A percentile compares a stretch with the other conserved stretches of the same genome.
These are phyloP conservation scores for Sycophila sp. DNA, from an alignment of 1,140 invertebrate genomes.

Conservation along the genomic window DNA sequence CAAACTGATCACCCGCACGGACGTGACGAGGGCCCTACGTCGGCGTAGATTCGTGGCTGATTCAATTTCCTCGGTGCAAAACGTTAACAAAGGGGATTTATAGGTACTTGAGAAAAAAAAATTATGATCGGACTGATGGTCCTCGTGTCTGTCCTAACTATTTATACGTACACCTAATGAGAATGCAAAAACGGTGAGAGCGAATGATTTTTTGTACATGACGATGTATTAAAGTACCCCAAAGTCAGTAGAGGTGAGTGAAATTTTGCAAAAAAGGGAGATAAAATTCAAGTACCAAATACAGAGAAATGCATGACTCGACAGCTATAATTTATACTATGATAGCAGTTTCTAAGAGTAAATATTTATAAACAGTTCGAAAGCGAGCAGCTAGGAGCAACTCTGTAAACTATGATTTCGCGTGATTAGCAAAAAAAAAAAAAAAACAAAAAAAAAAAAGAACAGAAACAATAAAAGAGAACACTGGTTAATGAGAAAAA, in stretches of 20 bases:
- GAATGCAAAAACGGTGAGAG: slow-evolving; percentile 32
- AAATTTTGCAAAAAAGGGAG: too few species aligned
- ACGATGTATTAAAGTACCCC: not conserved
- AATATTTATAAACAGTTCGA: slow-evolving; percentile 39
- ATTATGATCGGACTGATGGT: slow-evolving; percentile 23
- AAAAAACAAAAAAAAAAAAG: slow-evolving; percentile 40
- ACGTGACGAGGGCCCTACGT: too few species aligned
- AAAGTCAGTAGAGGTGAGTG: too few species aligned
- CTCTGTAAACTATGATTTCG: slow-evolving; percentile 20
- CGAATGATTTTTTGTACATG: not conserved
- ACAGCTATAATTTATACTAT: slow-evolving; percentile 54
- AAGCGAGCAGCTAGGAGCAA: slow-evolving; percentile 63
- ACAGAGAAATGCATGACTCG: slow-evolving; percentile 48
- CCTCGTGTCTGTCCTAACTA: slow-evolving; percentile 41
- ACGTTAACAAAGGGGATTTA: slow-evolving; percentile 5
- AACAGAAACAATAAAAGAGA: too few species aligned
- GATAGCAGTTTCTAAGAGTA: slow-evolving; percentile 20
- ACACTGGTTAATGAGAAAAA: slow-evolving; percentile 59
- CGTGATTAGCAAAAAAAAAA: slow-evolving; percentile 55
- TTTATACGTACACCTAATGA: slow-evolving; percentile 4
- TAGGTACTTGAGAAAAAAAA: too few species aligned
- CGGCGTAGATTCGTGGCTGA: slow-evolving; percentile 30
- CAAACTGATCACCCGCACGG: not conserved
- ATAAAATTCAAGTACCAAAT: too few species aligned
- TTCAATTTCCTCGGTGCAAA: slow-evolving; percentile 32